A percentile compares a stretch with the other conserved stretches of the same genome.
phyloP scores from a whole-genome alignment of 1,140 invertebrate genomes.

The Ceratitis capitata region DNA sequence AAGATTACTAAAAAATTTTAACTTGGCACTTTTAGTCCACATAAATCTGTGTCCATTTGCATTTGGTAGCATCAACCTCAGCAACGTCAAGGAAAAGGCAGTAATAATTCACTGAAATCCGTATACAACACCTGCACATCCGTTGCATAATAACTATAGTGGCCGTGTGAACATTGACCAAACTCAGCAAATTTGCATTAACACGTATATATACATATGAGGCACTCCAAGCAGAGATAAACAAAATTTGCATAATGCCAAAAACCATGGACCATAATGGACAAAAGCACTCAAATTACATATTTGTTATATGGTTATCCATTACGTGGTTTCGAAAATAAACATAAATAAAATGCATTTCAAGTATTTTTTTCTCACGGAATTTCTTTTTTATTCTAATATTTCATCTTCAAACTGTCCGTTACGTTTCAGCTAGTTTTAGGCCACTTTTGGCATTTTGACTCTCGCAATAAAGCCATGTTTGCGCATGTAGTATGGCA shows the following conservation, averaged over 20 bases:
- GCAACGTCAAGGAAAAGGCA: background rate
- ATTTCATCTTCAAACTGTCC: no score
- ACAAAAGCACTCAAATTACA: background rate
- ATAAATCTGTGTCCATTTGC: background rate
- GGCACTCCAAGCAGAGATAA: background rate
- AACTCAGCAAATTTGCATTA: background rate
- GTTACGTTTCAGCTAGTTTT: no score
- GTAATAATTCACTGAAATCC: background rate
- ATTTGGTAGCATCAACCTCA: background rate
- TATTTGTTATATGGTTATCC: no score
- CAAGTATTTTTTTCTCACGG: no score
- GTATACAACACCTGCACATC: background rate
- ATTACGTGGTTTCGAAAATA: no score
- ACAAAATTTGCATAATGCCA: conserved; percentile 31
- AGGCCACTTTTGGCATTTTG: no score
- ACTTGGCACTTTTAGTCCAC: background rate
- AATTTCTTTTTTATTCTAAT: no score
- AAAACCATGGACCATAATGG: background rate
- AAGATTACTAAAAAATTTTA: background rate
- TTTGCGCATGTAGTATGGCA: no score
- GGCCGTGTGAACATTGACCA: background rate
- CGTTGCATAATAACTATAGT: background rate
- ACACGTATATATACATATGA: background rate
- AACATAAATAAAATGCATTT: no score
- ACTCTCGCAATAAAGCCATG: no score